phyloP scores from a whole-genome alignment of 1,140 invertebrate species.

The Polypedilum pembai region DNA sequence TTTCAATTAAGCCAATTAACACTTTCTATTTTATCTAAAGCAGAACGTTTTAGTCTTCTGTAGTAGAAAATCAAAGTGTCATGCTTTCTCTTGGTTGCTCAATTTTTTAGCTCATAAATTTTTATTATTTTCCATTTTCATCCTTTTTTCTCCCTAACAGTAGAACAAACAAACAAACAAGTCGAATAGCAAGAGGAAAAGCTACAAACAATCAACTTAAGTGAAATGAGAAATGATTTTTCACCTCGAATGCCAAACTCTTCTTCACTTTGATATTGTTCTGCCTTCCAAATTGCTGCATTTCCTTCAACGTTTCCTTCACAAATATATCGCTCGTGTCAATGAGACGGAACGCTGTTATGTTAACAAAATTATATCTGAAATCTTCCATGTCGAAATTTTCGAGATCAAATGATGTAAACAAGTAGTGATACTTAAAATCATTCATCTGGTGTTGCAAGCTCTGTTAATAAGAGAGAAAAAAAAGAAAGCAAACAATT shows the following conservation, averaged over 20 bases:
- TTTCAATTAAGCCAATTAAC: no score
- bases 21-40: no score
- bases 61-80: no score
- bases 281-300: conserved; percentile 47
- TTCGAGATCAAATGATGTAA: conserved; percentile 86
- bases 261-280: background rate
- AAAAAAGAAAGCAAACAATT: conserved; percentile 31
- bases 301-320: conserved; percentile 66
- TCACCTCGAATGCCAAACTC: conserved; percentile 30
- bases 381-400: conserved; percentile 88
- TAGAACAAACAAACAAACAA: background rate
- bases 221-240: conserved; percentile 1
- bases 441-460: conserved; percentile 90
- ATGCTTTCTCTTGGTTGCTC: no score
- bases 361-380: conserved; percentile 89
- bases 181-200: background rate
- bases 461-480: conserved; percentile 56
- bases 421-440: conserved; percentile 87
- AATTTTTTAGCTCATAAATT: no score
- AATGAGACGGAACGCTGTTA: conserved; percentile 82
- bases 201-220: background rate
- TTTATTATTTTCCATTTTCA: background rate
- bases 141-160: background rate
- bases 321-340: conserved; percentile 70
- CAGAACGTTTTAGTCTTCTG: no score